phyloP scores from a whole-genome alignment of 2,113 vertebrate species.

The Lepidothrix coronata region DNA sequence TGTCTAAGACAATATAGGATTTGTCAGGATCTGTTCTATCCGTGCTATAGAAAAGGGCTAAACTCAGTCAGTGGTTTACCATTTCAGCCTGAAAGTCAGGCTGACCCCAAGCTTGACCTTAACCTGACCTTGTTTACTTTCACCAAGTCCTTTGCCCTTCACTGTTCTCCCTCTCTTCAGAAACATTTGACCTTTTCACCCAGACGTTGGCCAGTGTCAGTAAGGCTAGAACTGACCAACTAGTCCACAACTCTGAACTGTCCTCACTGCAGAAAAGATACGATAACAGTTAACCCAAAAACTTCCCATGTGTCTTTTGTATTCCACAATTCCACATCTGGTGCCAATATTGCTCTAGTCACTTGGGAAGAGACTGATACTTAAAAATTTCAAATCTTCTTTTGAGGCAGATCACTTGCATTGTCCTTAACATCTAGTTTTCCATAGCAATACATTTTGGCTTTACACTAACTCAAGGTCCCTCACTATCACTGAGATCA shows the following conservation, averaged over 20 bases:
- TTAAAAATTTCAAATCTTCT: not conserved
- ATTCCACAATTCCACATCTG: slow-evolving; percentile 16
- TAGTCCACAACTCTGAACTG: not conserved
- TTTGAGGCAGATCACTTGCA: not conserved
- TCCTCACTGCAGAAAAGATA: not conserved
- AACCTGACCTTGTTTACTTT: slow-evolving; percentile 62
- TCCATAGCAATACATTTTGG: not conserved
- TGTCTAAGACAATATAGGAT: slow-evolving; percentile 36
- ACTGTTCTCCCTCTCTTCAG: slow-evolving; percentile 1
- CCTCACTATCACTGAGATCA: not conserved
- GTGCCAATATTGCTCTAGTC: slow-evolving; percentile 3
- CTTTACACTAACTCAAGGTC: not conserved
- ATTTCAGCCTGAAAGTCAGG: slow-evolving; percentile 60
- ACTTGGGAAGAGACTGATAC: not conserved
- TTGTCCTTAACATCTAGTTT: not conserved
- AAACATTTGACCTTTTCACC: slow-evolving; percentile 57
- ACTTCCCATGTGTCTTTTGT: not conserved
- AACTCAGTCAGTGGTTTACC: slow-evolving; percentile 58
- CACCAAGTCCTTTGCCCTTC: slow-evolving; percentile 30
- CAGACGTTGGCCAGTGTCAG: not conserved
- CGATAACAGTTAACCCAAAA: not conserved
- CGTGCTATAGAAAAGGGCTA: slow-evolving; percentile 43
- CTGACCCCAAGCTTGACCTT: slow-evolving; percentile 60
- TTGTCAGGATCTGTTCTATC: slow-evolving; percentile 53
- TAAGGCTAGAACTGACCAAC: not conserved